These are phyloP conservation scores for Rhyacichthys aspro DNA, from an alignment of 2,797 vertebrate species.

Conservation along the genomic window DNA sequence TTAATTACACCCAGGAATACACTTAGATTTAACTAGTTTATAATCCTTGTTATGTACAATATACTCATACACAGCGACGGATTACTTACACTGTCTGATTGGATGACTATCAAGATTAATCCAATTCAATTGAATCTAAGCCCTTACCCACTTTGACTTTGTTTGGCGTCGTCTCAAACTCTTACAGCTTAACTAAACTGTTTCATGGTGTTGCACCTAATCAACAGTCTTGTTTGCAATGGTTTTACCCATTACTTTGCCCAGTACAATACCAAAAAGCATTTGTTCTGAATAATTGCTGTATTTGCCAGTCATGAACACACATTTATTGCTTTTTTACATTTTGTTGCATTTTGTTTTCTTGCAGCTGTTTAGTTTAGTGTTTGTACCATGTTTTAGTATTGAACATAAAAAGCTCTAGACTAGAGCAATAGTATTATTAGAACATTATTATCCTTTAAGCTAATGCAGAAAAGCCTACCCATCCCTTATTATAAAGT, in stretches of 20 bases:
- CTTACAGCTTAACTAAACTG: neutral
- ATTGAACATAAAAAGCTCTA: neutral
- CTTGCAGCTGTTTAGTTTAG: too few relatives aligned
- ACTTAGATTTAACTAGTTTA: neutral
- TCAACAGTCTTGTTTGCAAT: neutral
- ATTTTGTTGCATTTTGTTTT: neutral
- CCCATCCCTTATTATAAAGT: conserved; percentile 6
- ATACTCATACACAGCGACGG: neutral
- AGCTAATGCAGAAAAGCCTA: neutral
- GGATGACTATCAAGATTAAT: neutral
- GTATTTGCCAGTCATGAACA: neutral
- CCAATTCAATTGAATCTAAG: neutral
- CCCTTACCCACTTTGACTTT: neutral
- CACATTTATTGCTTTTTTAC: neutral
- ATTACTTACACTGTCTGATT: neutral
- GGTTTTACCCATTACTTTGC: neutral
- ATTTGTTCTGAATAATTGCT: too few relatives aligned
- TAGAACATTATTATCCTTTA: neutral
- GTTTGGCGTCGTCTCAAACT: neutral
- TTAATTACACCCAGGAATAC: neutral
- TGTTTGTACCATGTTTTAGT: neutral
- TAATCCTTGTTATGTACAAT: neutral
- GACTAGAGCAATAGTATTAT: neutral
- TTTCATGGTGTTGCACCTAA: neutral
- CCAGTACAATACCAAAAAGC: too few relatives aligned